Conservation (phyloP, 2,797 vertebrate species). For the Sebastes elongatus region DNA sequence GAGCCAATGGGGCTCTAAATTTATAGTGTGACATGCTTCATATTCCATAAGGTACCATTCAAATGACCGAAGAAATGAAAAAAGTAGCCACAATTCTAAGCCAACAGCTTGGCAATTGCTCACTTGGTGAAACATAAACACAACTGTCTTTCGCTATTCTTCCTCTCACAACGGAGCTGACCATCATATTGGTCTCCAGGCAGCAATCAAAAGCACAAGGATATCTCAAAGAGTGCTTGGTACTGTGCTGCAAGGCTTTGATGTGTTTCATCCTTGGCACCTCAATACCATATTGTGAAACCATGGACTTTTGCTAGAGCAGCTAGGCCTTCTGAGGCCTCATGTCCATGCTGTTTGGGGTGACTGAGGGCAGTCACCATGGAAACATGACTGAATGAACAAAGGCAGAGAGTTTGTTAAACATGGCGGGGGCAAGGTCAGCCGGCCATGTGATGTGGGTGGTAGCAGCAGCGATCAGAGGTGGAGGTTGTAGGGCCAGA, state of each 20-base stretch:
- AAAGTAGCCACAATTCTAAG: constrained; percentile 9
- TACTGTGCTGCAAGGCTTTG: constrained; percentile 77
- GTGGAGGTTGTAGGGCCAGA: constrained; percentile 2
- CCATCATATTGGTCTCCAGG: constrained; percentile 23
- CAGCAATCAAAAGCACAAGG: constrained; percentile 76
- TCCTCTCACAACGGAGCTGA: neutral
- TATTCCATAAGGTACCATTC: constrained; percentile 28
- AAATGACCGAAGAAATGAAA: constrained; percentile 49
- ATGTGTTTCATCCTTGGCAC: constrained; percentile 80
- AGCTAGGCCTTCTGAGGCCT: constrained; percentile 16
- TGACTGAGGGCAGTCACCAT: constrained; percentile 80
- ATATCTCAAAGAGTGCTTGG: constrained; percentile 76
- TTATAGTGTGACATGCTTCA: constrained; percentile 21
- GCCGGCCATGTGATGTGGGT: constrained; percentile 83
- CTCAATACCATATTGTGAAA: constrained; percentile 79
- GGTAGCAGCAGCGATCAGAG: constrained; percentile 33
- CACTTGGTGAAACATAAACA: constrained; percentile 54
- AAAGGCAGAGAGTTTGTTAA: constrained; percentile 86
- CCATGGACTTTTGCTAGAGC: constrained; percentile 24
- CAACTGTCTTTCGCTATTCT: constrained; percentile 5
- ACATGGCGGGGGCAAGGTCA: constrained; percentile 86
- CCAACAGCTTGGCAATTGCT: constrained; percentile 39
- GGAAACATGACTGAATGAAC: constrained; percentile 63
- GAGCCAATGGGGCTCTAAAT: constrained; percentile 29
- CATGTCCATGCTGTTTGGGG: constrained; percentile 75